Evolutionary conservation across 2,113 vertebrate species (phyloP).

Genomic region (Cololabis saira): DNA sequence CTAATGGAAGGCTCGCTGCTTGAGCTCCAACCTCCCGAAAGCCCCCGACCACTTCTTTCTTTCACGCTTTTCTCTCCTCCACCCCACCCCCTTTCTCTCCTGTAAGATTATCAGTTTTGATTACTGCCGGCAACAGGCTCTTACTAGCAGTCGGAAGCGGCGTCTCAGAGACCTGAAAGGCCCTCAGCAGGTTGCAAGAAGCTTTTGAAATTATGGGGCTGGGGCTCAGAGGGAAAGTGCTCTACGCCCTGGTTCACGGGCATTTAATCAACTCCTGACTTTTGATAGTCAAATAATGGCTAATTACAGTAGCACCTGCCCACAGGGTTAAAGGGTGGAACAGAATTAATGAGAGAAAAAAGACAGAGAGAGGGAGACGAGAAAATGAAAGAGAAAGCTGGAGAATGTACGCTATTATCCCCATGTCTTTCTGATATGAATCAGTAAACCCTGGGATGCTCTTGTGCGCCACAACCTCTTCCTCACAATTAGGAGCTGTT

Average conservation of each 20-base stretch:
- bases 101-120: conserved; percentile 98
- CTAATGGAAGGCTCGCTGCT: conserved; percentile 99
- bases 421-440: conserved; percentile 78
- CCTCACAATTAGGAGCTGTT: conserved; percentile 72
- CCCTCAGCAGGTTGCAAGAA: conserved; percentile 96
- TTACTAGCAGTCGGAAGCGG: conserved; percentile 93
- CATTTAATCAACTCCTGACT: conserved; percentile 99
- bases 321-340: conserved; percentile 90
- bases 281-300: conserved; percentile 99
- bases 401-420: conserved; percentile 76
- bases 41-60: conserved; percentile 88
- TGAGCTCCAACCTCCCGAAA: conserved; percentile 85
- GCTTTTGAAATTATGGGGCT: conserved; percentile 92
- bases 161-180: conserved; percentile 90
- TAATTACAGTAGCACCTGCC: conserved; percentile 99
- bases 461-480: conserved; percentile 57
- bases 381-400: conserved; percentile 61
- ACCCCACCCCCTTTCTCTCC: conserved; percentile 69
- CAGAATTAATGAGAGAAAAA: conserved; percentile 87
- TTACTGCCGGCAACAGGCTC: conserved; percentile 99
- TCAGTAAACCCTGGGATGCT: conserved; percentile 69
- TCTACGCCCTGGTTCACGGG: conserved; percentile 88
- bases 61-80: conserved; percentile 68
- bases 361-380: conserved; percentile 53
- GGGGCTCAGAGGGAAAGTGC: conserved; percentile 88